Evolutionary conservation across 2,113 vertebrate species (phyloP).

Genomic region (Calonectris borealis): DNA sequence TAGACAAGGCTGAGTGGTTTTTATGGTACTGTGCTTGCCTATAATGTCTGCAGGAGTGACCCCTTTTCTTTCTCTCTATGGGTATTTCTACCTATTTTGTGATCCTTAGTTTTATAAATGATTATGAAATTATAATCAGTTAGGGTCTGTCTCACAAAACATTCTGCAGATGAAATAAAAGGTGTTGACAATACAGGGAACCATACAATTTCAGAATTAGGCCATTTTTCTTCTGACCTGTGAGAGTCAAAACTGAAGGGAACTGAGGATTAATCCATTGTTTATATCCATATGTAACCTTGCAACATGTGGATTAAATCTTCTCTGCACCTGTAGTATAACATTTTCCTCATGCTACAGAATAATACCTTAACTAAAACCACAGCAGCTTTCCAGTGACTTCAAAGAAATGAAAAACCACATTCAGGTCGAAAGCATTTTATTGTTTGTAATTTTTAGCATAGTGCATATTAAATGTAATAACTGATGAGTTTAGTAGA

Average conservation of each 20-base stretch:
- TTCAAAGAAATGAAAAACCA: slow-evolving; percentile 59
- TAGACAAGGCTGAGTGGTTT: neutral
- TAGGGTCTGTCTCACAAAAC: neutral
- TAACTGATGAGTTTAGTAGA: slow-evolving; percentile 62
- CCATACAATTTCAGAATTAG: neutral
- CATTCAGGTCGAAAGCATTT: slow-evolving; percentile 52
- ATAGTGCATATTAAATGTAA: slow-evolving; percentile 56
- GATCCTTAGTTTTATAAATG: neutral
- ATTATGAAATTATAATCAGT: neutral
- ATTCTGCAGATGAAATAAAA: slow-evolving; percentile 21
- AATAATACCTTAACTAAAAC: slow-evolving; percentile 55
- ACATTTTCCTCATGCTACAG: slow-evolving; percentile 48
- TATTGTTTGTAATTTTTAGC: slow-evolving; percentile 63
- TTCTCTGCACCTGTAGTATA: slow-evolving; percentile 60
- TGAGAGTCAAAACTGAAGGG: slow-evolving; percentile 29
- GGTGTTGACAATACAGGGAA: neutral
- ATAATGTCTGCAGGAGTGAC: neutral
- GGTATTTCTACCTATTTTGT: neutral
- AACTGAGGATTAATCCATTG: slow-evolving; percentile 12
- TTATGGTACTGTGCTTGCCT: neutral
- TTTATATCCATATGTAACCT: slow-evolving; percentile 29
- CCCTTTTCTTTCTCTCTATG: neutral
- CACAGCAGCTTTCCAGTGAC: slow-evolving; percentile 33
- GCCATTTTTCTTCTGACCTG: slow-evolving; percentile 26
- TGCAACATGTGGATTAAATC: slow-evolving; percentile 65